Base-by-base conservation (phyloP, 1,140 invertebrate genomes). In the Drosophila parvula region DNA sequence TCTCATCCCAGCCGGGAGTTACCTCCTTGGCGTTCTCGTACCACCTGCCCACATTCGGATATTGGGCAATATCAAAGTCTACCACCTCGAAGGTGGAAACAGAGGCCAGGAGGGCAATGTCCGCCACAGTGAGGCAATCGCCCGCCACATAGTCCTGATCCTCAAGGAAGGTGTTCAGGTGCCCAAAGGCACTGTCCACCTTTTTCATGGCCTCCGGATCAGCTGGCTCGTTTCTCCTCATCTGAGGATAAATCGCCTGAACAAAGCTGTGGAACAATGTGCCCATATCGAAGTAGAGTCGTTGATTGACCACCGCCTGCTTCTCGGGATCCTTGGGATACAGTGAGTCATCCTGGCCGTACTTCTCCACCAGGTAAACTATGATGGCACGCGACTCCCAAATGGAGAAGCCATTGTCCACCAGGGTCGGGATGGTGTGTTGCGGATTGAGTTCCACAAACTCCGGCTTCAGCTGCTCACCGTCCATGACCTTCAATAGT, bases 301-400 rank as follows among this genome's bases (percentile, higher is more conserved):
- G 93, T 69, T 96, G 95, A 86, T 97, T 95, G 1, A 97, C 94
- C 0, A 96, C 0, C 0, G 95, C 96, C 44, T 95, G 93, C 58
- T 94, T 84, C 75, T 95, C 94, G 0, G 94, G 92, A 69, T 95
- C 94, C 69, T 94, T 94, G 3, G 96, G 96, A 82, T 95, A 96
- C 2, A 96, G 92, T 3, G 92, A 92, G 78, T 94, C 94, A 55
- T 95, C 93, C 79, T 96, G 95, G 18, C 93, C 95, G 78, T 96
- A 96, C 50, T 94, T 92, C 40, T 94, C 93, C 0, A 92, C 94
- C 73, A 96, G 89, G 90, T 97, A 97, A 22, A 93, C 92, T 63
- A 95, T 94, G 70, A 96, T 95, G 7, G 96, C 95, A 53, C 95
- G 95, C 78, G 95, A 95, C 89, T 96, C 95, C 85, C 93, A 94